Percentiles rank a stretch among this genome's conserved stretches.
phyloP scores from a whole-genome alignment of 2,797 vertebrate genomes.

The Eremophila alpestris region DNA sequence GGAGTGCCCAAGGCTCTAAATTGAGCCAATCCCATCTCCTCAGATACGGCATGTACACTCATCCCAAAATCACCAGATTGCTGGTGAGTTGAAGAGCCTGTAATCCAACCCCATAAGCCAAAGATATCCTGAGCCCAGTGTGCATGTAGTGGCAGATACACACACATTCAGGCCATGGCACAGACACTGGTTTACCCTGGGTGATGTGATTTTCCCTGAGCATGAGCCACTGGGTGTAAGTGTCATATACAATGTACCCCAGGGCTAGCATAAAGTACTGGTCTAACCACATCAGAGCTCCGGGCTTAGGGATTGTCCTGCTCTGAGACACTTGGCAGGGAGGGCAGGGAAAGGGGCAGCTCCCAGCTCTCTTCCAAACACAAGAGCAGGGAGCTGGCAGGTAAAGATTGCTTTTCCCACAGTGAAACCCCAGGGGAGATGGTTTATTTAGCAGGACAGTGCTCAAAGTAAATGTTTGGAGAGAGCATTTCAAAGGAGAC shows the following conservation, averaged over 20 bases:
- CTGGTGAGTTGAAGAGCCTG: neutral
- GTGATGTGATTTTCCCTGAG: neutral
- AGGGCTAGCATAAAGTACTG: neutral
- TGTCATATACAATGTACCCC: accelerated
- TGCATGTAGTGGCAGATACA: neutral
- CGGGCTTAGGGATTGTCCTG: accelerated
- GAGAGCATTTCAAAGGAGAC: neutral
- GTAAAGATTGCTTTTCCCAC: constrained; percentile 24
- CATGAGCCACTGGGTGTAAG: neutral
- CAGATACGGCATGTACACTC: neutral
- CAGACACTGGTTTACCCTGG: accelerated
- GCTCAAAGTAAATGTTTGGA: neutral
- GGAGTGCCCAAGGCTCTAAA: neutral
- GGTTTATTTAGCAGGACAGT: neutral
- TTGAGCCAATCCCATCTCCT: neutral
- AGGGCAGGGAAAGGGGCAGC: neutral
- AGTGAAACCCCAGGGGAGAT: neutral
- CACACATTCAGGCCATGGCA: accelerated
- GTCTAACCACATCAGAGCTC: neutral
- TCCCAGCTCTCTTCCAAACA: neutral
- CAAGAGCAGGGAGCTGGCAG: neutral
- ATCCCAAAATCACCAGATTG: neutral
- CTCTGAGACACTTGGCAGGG: neutral
- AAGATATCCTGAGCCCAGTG: accelerated
- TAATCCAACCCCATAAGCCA: neutral